Evolutionary conservation across 2,888 invertebrate species (phyloP), one percentile per base, ranked within the genome.

Genomic region (Trissonchulus sp.): DNA sequence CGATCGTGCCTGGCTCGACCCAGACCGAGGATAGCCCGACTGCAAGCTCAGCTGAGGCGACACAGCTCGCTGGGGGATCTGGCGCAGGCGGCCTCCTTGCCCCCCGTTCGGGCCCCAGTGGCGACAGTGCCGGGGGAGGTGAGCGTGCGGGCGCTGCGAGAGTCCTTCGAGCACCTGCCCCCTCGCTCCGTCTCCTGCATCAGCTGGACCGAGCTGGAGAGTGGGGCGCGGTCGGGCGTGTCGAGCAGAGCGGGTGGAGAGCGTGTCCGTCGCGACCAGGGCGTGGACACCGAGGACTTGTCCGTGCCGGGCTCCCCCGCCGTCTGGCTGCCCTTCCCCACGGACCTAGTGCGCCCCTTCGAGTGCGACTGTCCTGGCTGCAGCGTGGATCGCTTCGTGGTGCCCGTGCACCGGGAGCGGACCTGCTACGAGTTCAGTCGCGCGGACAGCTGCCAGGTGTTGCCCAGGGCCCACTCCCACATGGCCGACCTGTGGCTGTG

Each of bases 241-340:
- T 48, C 48, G 8, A 23, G 48, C 8, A 48, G 48, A 48, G 8
- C 48, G 48, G 8, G 8, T 8, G 8, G 8, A 15, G 8, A 8
- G 8, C 48, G 8, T 8, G 48, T 15, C 8, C 48, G 23, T 15
- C 48, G 48, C 8, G 48, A 48, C 48, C 8, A 48, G 23, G 48
- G 48, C 48, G 48, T 48, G 8, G 48, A 48, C 48, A 48, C 48
- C 48, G 8, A 15, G 8, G 48, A 48, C 23, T 23, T 48, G 8
- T 48, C 8, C 23, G 23, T 8, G 8, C 8, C 8, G 23, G 65
- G 65, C n/a, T 65, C 65, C 15, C 65, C 30, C 30, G 65, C 65
- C 15, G 65, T 34, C 3, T 65, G 30, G 30, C 34, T 65, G 8
- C 65, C 65, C 65, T 31, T 65, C 65, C 65, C 65, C 30, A 65